Evolutionary conservation across 2,888 invertebrate species (phyloP).

Genomic region (Agyllia agylla): DNA sequence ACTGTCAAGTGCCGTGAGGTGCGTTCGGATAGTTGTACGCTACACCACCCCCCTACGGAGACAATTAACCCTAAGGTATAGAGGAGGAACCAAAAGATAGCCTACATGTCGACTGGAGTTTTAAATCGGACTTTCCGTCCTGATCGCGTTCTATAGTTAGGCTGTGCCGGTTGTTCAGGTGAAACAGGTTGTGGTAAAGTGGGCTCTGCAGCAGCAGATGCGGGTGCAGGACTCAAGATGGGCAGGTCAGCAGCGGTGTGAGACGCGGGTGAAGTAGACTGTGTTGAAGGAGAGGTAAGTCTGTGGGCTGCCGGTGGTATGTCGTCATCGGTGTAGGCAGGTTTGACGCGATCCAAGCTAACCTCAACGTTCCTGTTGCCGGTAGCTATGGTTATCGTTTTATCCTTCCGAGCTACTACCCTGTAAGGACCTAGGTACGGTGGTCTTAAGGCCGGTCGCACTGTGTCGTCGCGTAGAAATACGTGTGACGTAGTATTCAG

Average conservation of each 20-base stretch:
- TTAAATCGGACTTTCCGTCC: background rate
- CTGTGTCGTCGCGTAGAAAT: background rate
- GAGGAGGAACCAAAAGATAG: background rate
- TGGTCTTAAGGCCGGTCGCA: background rate
- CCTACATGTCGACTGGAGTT: background rate
- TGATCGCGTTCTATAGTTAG: background rate
- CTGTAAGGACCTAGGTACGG: background rate
- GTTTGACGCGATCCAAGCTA: background rate
- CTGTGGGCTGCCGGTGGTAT: background rate
- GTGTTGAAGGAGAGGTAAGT: background rate
- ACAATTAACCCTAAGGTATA: background rate
- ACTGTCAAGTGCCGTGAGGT: background rate
- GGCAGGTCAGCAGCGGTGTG: background rate
- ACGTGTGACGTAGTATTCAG: background rate
- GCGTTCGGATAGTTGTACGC: background rate
- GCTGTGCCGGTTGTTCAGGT: background rate
- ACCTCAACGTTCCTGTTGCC: background rate
- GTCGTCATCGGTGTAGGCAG: background rate
- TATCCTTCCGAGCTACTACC: background rate
- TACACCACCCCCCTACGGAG: background rate
- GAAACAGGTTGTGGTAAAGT: background rate
- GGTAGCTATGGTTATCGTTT: background rate
- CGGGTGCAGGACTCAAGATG: background rate
- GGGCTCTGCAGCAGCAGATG: background rate
- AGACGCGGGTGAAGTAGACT: background rate